Conservation (phyloP, 2,797 vertebrate genomes). For the Sebastes kiyomatsui region DNA sequence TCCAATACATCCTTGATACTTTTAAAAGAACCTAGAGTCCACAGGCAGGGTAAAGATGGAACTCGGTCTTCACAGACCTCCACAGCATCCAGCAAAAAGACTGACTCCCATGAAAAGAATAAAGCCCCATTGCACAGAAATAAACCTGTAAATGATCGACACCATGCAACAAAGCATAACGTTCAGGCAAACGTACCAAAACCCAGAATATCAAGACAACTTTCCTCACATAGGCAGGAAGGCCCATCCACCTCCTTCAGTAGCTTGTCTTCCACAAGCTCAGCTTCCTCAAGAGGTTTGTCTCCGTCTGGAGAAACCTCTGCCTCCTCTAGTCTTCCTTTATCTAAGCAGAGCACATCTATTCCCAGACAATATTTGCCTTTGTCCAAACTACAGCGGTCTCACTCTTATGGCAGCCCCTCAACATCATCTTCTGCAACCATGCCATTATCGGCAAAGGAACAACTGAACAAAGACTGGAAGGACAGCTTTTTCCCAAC, state of each 20-base stretch:
- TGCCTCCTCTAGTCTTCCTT: too few relatives aligned
- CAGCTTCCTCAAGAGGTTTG: neutral
- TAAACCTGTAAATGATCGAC: neutral
- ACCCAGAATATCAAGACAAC: neutral
- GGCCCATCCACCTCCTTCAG: neutral
- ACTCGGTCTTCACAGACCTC: neutral
- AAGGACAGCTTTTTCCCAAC: neutral
- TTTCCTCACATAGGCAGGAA: neutral
- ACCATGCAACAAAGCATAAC: neutral
- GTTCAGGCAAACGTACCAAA: accelerated
- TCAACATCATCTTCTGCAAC: neutral
- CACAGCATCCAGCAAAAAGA: neutral
- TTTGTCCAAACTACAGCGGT: neutral
- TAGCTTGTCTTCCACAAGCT: neutral
- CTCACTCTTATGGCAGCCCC: neutral
- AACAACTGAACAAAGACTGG: neutral
- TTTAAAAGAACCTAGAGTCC: neutral
- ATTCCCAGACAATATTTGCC: neutral
- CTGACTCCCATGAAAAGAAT: too few relatives aligned
- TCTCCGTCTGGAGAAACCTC: neutral
- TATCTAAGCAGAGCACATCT: neutral
- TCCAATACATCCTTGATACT: neutral
- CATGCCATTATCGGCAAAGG: neutral
- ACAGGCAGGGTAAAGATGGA: neutral
- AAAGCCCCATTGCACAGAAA: too few relatives aligned